Conservation (phyloP, 2,797 vertebrate genomes). For the Sebastes reedi region DNA sequence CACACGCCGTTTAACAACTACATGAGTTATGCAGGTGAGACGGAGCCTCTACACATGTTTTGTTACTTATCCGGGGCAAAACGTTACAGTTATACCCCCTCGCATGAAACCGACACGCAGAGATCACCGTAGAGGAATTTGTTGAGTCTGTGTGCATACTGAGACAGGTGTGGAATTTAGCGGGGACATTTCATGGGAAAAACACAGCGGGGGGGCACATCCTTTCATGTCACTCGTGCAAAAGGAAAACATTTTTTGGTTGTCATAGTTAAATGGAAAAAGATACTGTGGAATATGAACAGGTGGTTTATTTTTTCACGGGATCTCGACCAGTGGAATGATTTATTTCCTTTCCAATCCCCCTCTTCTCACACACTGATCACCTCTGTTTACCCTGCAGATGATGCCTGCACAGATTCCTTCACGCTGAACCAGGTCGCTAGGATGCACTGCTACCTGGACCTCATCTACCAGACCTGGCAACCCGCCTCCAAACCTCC, state of each 20-base stretch:
- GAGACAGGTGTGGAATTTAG: constrained; percentile 56
- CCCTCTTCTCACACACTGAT: not conserved
- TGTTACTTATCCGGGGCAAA: not conserved
- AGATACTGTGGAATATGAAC: not conserved
- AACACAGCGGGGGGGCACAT: constrained; percentile 9
- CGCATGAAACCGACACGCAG: constrained; percentile 10
- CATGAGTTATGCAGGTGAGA: constrained; percentile 98
- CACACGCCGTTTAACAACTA: constrained; percentile 97
- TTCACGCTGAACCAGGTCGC: constrained; percentile 98
- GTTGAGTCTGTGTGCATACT: constrained; percentile 35
- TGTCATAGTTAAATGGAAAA: not conserved
- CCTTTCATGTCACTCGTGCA: constrained; percentile 13
- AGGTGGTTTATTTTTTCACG: not conserved
- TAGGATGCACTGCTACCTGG: constrained; percentile 99
- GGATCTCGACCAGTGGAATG: not conserved
- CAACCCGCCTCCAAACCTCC: constrained; percentile 89
- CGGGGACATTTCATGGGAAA: constrained; percentile 36
- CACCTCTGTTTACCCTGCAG: constrained; percentile 70
- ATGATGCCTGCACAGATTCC: constrained; percentile 96
- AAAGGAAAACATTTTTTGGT: constrained; percentile 7
- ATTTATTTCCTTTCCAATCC: not conserved
- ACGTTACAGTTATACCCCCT: constrained; percentile 4
- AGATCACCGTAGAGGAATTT: constrained; percentile 21
- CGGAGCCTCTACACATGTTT: not conserved
- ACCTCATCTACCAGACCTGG: constrained; percentile 96